Percentiles rank a stretch among this genome's conserved stretches.
phyloP scores from a whole-genome alignment of 2,113 vertebrate species.

The Eulemur rufifrons region DNA sequence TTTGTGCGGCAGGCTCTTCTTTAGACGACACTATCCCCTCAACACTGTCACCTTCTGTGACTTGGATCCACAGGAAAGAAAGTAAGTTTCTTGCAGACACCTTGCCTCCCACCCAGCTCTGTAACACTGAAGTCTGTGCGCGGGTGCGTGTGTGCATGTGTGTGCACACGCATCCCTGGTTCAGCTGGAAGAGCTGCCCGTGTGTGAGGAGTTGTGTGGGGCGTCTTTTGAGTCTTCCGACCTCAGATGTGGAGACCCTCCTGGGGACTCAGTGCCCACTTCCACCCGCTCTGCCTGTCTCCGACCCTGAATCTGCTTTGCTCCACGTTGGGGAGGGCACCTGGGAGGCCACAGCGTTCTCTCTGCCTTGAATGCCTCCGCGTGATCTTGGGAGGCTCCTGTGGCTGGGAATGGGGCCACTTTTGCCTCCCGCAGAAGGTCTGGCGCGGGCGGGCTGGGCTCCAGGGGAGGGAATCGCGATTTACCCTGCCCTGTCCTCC shows the following conservation, averaged over 20 bases:
- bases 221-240: neutral
- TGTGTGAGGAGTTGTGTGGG: neutral
- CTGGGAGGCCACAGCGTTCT: neutral
- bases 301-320: neutral
- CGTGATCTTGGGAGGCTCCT: neutral
- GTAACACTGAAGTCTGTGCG: neutral
- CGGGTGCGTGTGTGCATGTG: fast-evolving
- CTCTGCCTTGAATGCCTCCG: too few species aligned
- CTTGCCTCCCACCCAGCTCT: neutral
- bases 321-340: neutral
- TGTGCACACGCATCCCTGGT: neutral
- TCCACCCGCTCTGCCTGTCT: neutral
- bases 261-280: neutral
- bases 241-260: neutral
- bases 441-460: neutral
- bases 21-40: conserved; percentile 96
- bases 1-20: conserved; percentile 91
- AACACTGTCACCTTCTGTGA: conserved; percentile 97
- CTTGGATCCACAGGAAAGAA: conserved; percentile 96
- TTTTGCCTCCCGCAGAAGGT: neutral
- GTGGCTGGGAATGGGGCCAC: neutral
- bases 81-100: conserved; percentile 86
- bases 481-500: neutral
- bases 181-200: neutral
- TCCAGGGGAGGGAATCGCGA: neutral